Base-by-base conservation (phyloP, 2,797 vertebrate species). In the Spondyliosoma cantharus region DNA sequence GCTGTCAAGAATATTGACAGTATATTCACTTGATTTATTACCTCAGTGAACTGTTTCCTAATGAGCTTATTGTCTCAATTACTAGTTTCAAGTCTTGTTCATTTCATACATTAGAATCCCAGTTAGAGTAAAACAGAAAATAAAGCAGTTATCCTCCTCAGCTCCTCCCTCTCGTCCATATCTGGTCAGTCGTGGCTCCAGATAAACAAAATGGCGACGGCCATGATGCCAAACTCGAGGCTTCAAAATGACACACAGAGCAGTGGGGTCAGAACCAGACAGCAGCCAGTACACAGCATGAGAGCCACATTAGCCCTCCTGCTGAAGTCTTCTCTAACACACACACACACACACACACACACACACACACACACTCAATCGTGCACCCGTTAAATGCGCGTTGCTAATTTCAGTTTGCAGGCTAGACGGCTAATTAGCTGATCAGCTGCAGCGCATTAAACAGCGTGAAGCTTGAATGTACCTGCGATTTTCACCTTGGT, bases 371-470 rank as follows among this genome's bases (percentile, higher is more conserved):
- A 20, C n/a, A 16, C 2, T 8, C 20, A 32, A 32, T 37, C 45
- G 29, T 8, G 6, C 12, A 15, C 5, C 2, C 0, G 16, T 14
- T 12, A 22, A 32, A 52, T n/a, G 25, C 13, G 16, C 25, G 22
- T 48, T n/a, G 1, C 37, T 20, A n/a, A 50, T 0, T 0, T 50
- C 46, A 7, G 7, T 50, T 53, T 54, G 37, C 50, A 57, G 24
- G 24, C 12, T 15, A 20, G 24, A 37, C 3, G 3, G 49, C 6
- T 19, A 17, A 67, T 67, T 37, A 37, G 49, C 49, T 25, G 29
- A 49, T 66, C 11, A 37, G 45, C 62, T 49, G 62, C 17, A 49
- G 24, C 62, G 29, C 60, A 62, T 45, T 48, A 63, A 63, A 48
- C 25, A 49, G 45, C 17, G 14, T n/a, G 11, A 4, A 24, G n/a